These are phyloP conservation scores for Leptinotarsa haldemani DNA, from an alignment of 2,888 invertebrate genomes.

Conservation along the genomic window DNA sequence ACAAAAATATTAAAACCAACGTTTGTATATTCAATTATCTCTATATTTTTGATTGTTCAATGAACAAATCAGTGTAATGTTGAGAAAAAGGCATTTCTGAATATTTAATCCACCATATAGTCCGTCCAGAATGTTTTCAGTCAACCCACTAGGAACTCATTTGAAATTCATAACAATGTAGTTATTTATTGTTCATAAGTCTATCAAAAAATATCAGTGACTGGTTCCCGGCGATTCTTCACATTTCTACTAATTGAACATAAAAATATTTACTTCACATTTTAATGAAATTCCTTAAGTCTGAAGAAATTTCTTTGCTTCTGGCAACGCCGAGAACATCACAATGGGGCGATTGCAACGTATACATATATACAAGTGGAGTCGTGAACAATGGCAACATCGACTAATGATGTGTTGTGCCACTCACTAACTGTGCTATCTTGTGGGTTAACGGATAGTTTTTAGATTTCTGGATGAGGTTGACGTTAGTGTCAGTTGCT, in stretches of 20 bases:
- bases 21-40: too few relatives aligned
- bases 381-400: neutral
- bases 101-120: too few relatives aligned
- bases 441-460: neutral
- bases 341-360: neutral
- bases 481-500: neutral
- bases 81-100: too few relatives aligned
- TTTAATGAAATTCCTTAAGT: neutral
- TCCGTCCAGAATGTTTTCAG: too few relatives aligned
- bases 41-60: too few relatives aligned
- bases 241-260: neutral
- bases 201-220: too few relatives aligned
- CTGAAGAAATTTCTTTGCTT: neutral
- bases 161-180: too few relatives aligned
- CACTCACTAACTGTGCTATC: neutral
- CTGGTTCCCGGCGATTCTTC: too few relatives aligned
- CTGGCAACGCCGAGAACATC: neutral
- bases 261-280: neutral
- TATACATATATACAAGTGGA: neutral
- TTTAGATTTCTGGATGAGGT: neutral
- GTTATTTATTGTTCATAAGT: too few relatives aligned
- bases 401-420: neutral
- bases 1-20: too few relatives aligned
- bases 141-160: too few relatives aligned
- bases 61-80: too few relatives aligned